Conservation (phyloP, 1,140 invertebrate genomes). For the Metaphire vulgaris region DNA sequence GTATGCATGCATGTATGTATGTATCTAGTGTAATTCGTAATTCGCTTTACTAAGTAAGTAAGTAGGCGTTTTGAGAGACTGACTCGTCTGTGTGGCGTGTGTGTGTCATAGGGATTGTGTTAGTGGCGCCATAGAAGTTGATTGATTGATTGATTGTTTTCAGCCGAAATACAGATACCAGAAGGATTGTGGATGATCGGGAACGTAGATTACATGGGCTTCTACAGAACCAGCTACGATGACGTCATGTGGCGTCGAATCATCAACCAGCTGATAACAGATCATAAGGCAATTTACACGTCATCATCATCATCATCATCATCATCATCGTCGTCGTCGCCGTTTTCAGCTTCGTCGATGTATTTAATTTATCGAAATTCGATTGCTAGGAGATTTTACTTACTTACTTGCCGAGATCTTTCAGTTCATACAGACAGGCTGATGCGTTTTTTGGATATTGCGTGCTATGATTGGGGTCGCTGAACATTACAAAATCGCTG, state of each 20-base stretch:
- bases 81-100: not conserved
- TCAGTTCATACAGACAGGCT: too few relatives aligned
- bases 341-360: not conserved
- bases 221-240: conserved; percentile 37
- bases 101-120: too few relatives aligned
- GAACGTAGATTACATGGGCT: conserved; percentile 34
- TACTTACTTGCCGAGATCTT: too few relatives aligned
- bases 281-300: conserved; percentile 25
- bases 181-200: conserved; percentile 29
- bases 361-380: too few relatives aligned
- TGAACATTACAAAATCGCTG: too few relatives aligned
- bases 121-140: too few relatives aligned
- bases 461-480: too few relatives aligned
- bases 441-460: too few relatives aligned
- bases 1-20: not conserved
- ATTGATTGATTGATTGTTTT: not conserved
- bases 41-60: not conserved
- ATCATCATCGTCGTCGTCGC: not conserved
- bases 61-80: not conserved
- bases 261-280: conserved; percentile 32
- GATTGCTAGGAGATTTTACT: too few relatives aligned
- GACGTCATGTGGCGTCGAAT: conserved; percentile 31
- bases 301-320: conserved; percentile 1
- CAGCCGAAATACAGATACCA: conserved; percentile 25
- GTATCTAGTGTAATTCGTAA: not conserved